Conservation (phyloP, 2,797 vertebrate species). For the Periparus ater region DNA sequence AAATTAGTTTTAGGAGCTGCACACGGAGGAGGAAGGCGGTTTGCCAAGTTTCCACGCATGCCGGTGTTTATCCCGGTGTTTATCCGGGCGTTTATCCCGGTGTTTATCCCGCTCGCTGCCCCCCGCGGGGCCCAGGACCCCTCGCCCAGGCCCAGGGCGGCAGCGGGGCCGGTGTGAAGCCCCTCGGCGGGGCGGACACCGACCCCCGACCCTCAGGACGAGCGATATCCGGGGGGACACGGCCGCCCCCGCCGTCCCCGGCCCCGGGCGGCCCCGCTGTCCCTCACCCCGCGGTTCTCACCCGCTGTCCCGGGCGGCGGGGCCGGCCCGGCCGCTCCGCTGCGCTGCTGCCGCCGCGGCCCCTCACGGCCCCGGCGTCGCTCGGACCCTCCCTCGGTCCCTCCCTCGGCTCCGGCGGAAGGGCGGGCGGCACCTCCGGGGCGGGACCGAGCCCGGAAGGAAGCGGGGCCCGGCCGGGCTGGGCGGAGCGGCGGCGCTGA, state of each 20-base stretch:
- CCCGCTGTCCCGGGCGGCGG: neutral
- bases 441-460: neutral
- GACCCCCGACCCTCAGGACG: neutral
- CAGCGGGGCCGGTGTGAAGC: neutral
- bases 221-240: neutral
- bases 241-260: neutral
- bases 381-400: neutral
- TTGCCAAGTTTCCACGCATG: fast-evolving
- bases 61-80: neutral
- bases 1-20: fast-evolving
- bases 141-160: neutral
- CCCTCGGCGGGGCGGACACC: neutral
- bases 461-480: neutral
- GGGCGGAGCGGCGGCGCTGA: neutral
- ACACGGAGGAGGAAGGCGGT: fast-evolving
- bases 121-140: neutral
- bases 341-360: neutral
- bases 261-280: too few species aligned
- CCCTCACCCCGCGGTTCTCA: neutral
- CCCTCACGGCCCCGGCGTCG: neutral
- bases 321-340: neutral
- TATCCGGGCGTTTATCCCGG: neutral
- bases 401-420: neutral
- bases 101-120: neutral
- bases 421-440: neutral